Evolutionary conservation across 2,888 invertebrate genomes (phyloP).

Genomic region (Rugalucina vietnamica): DNA sequence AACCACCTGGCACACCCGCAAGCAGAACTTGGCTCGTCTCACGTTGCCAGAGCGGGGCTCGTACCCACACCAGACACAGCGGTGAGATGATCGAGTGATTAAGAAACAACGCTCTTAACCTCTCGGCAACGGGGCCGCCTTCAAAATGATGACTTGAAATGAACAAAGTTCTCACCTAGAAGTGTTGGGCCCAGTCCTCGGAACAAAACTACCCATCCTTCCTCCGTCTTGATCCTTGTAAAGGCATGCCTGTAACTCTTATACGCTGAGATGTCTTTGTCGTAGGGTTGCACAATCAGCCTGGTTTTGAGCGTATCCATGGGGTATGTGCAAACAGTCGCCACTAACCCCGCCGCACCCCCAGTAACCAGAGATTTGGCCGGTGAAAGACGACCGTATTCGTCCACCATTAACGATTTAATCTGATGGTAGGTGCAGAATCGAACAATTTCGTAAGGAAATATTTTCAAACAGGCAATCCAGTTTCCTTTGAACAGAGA

Average conservation of each 20-base stretch:
- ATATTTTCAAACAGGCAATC: slow-evolving; percentile 34
- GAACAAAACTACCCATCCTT: slow-evolving; percentile 33
- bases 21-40: no score
- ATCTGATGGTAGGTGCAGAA: slow-evolving; percentile 23
- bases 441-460: slow-evolving; percentile 37
- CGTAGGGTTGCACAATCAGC: slow-evolving; percentile 33
- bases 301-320: slow-evolving; percentile 49
- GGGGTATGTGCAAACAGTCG: slow-evolving; percentile 47
- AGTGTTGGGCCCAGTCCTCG: slow-evolving; percentile 37
- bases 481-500: slow-evolving; percentile 45
- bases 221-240: slow-evolving; percentile 11
- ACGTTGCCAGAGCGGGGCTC: no score
- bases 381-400: slow-evolving; percentile 24
- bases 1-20: no score
- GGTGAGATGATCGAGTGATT: no score
- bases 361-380: slow-evolving; percentile 6
- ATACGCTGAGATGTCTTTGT: slow-evolving; percentile 14
- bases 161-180: slow-evolving; percentile 20
- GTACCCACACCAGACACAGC: no score
- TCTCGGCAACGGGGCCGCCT: no score
- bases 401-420: slow-evolving; percentile 9
- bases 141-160: no score
- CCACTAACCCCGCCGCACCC: slow-evolving; percentile 29
- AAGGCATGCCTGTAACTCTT: slow-evolving; percentile 23
- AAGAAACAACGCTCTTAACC: no score